Evolutionary conservation across 2,113 vertebrate species (phyloP).

Genomic region (Sinocyclocheilus grahami): DNA sequence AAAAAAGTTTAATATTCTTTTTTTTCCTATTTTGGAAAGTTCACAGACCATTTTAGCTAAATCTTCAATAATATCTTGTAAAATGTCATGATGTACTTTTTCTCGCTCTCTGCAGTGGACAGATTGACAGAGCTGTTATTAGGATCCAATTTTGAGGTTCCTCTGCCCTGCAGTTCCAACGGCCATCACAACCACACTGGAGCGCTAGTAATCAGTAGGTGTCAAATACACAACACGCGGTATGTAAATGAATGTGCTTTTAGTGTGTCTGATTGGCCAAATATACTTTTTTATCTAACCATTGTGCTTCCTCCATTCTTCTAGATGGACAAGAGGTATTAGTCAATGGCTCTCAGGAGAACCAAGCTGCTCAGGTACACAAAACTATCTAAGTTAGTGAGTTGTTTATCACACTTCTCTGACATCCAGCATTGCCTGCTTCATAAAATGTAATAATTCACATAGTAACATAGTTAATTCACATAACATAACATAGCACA

Average conservation of each 20-base stretch:
- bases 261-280: not conserved
- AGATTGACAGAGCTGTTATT: conserved; percentile 82
- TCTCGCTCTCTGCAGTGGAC: conserved; percentile 76
- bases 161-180: conserved; percentile 54
- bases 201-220: conserved; percentile 73
- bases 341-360: conserved; percentile 80
- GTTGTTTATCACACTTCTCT: not conserved
- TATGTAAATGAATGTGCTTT: conserved; percentile 1
- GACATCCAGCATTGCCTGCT: not conserved
- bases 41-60: not conserved
- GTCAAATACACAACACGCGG: conserved; percentile 55
- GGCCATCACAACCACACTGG: conserved; percentile 69
- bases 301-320: not conserved
- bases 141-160: conserved; percentile 70
- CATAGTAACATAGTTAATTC: no score
- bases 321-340: conserved; percentile 79
- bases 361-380: conserved; percentile 75
- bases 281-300: not conserved
- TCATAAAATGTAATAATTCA: not conserved
- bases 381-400: not conserved
- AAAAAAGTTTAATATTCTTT: not conserved
- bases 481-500: not conserved
- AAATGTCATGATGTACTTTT: conserved; percentile 6
- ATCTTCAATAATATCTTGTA: not conserved
- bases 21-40: not conserved